These are phyloP conservation scores for Corbicula japonica DNA, from an alignment of 2,888 invertebrate genomes.

Conservation along the genomic window DNA sequence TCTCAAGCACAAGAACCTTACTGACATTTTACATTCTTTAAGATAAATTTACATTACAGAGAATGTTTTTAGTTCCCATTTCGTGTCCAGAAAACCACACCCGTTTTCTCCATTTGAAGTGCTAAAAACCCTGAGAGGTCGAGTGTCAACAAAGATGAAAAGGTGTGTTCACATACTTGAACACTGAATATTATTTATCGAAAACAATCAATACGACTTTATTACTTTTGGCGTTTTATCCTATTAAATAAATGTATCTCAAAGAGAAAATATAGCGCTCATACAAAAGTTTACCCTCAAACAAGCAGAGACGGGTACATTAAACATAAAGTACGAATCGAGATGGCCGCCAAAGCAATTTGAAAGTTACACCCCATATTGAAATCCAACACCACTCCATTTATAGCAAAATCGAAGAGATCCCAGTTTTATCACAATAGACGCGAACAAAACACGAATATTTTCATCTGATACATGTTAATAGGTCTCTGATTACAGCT, in stretches of 20 bases:
- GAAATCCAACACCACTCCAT: not conserved
- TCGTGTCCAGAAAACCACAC: too few species aligned
- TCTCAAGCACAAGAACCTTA: not conserved
- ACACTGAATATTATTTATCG: not conserved
- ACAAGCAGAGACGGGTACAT: not conserved
- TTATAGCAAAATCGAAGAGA: not conserved
- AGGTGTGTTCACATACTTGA: too few species aligned
- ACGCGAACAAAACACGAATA: slow-evolving; percentile 4
- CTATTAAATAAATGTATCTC: not conserved
- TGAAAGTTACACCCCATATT: slow-evolving; percentile 1
- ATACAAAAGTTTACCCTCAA: not conserved
- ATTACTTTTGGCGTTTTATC: not conserved
- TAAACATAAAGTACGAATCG: not conserved
- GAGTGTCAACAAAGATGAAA: too few species aligned
- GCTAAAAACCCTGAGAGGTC: too few species aligned
- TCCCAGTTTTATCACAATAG: slow-evolving; percentile 12
- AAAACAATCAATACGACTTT: not conserved
- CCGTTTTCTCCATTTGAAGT: too few species aligned
- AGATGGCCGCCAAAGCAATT: not conserved
- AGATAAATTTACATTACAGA: not conserved
- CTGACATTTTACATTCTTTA: not conserved
- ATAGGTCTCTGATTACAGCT: not conserved
- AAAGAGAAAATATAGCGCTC: not conserved
- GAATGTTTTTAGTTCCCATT: too few species aligned
- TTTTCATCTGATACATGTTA: not conserved